A percentile compares a stretch with the other conserved stretches of the same genome.
Conservation (phyloP, 2,113 vertebrate genomes). For the Brachyhypopomus gauderio region DNA sequence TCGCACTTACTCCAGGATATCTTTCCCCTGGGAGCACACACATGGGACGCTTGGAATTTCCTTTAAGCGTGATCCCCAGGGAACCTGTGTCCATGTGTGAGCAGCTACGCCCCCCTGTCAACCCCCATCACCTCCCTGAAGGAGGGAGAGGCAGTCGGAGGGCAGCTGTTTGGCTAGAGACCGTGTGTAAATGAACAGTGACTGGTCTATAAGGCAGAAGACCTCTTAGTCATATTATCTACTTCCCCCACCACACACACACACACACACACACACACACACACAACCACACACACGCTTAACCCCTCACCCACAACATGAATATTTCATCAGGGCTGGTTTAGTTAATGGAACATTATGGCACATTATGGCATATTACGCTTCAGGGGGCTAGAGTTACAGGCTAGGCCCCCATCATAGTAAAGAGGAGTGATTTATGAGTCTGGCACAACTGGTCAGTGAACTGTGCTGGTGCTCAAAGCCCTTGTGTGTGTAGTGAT, state of each 20-base stretch:
- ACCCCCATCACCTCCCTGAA: background rate
- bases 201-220: constrained; percentile 16
- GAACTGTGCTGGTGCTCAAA: constrained; percentile 15
- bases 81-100: background rate
- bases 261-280: too few relatives aligned
- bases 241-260: background rate
- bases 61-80: background rate
- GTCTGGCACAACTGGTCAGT: background rate
- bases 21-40: constrained; percentile 6
- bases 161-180: background rate
- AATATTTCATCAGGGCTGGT: constrained; percentile 49
- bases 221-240: background rate
- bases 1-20: background rate
- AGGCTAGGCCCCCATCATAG: constrained; percentile 13
- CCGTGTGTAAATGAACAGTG: background rate
- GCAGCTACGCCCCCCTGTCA: background rate
- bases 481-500: constrained; percentile 2
- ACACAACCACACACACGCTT: background rate
- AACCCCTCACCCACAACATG: constrained; percentile 10
- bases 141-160: background rate
- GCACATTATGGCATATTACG: background rate
- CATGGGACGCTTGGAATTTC: constrained; percentile 9
- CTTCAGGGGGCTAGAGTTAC: background rate
- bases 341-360: constrained; percentile 30
- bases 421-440: constrained; percentile 24